Evolutionary conservation across 2,113 vertebrate species (phyloP).

Genomic region (Tapirus terrestris): DNA sequence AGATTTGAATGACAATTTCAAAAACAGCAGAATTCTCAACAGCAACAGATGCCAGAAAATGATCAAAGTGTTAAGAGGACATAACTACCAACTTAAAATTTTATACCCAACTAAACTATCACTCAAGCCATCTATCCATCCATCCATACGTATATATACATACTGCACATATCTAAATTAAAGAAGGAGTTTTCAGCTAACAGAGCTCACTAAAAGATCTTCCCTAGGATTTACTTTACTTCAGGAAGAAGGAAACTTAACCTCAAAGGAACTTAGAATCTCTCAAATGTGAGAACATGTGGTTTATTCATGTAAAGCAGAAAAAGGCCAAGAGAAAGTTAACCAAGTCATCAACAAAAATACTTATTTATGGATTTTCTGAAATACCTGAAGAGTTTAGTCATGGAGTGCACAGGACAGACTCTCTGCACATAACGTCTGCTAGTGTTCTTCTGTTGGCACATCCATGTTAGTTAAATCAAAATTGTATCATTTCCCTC

Average conservation of each 20-base stretch:
- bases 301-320: background rate
- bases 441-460: background rate
- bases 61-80: background rate
- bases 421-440: background rate
- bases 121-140: background rate
- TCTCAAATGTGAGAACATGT: background rate
- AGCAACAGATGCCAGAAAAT: background rate
- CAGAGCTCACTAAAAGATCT: background rate
- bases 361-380: background rate
- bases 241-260: background rate
- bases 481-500: background rate
- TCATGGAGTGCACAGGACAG: background rate
- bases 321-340: background rate
- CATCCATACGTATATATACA: too few relatives aligned
- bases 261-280: background rate
- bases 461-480: background rate
- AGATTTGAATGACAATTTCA: background rate
- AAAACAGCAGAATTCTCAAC: background rate
- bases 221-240: background rate
- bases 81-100: background rate
- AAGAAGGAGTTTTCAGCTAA: background rate
- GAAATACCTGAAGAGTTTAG: background rate
- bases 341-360: background rate
- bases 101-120: background rate
- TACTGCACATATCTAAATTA: background rate